Evolutionary conservation across 2,797 vertebrate species (phyloP), one percentile per base, ranked within the genome.

Genomic region (Borostomias antarcticus): DNA sequence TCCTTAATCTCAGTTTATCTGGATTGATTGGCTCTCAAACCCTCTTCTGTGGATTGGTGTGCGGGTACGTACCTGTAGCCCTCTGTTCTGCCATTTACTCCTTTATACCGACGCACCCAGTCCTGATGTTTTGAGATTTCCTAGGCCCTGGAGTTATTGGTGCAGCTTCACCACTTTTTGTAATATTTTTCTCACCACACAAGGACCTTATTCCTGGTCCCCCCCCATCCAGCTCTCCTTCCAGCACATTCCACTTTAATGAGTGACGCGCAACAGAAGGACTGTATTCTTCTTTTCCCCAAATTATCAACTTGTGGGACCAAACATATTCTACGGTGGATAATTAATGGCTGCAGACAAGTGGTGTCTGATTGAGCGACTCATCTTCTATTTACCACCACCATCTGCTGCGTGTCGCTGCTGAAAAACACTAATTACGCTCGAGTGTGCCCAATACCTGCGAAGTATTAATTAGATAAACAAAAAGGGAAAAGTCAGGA

Each of bases 311-410:
- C 90, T 91, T 92, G 88, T 82, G 90, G 89, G 90, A 91, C 84
- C 79, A 86, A 87, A 90, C 80, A 82, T 90, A 90, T 90, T 91
- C 89, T 90, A 90, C 76, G 81, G 81, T 70, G 83, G 91, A 92
- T 93, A 93, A 93, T 93, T 92, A 93, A 93, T 92, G 88, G 91
- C 90, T 88, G 84, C 86, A 91, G 90, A 92, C 90, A 92, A 93
- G 92, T 88, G 88, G 86, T 75, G 86, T 85, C 88, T 92, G 92
- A 93, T 92, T 91, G 91, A 93, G 91, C 88, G 90, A 92, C 88
- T 91, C 89, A 89, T 90, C 89, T 85, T 91, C 89, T 88, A 86
- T 90, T 91, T 90, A 92, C 91, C 91, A 90, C 91, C 90, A 90
- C 91, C 92, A 93, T 93, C 92, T 93, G 92, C 79, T 89, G 86